These are phyloP conservation scores for Amia ocellicauda DNA, from an alignment of 2,113 vertebrate genomes.

Conservation along the genomic window DNA sequence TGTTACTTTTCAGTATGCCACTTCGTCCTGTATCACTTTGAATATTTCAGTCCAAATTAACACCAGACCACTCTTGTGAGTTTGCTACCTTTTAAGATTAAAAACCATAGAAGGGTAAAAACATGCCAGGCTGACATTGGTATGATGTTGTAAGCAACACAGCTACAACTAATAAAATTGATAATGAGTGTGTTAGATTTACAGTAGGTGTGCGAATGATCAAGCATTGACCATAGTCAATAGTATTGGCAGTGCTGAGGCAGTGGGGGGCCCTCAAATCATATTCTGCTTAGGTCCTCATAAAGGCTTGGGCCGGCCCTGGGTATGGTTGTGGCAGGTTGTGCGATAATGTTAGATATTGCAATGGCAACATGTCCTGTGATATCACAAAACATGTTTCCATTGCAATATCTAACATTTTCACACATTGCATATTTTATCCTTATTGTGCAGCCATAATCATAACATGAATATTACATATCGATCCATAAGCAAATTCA, in stretches of 20 bases:
- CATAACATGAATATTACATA: too few relatives aligned
- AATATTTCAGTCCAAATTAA: neutral
- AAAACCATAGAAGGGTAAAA: constrained; percentile 1
- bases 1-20: neutral
- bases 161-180: neutral
- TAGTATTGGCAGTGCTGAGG: neutral
- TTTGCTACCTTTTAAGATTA: neutral
- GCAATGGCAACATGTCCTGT: too few relatives aligned
- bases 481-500: too few relatives aligned
- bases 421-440: too few relatives aligned
- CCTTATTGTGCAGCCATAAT: too few relatives aligned
- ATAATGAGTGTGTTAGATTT: neutral
- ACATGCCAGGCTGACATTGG: neutral
- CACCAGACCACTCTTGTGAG: neutral
- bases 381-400: too few relatives aligned
- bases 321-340: too few relatives aligned
- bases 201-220: neutral
- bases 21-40: neutral
- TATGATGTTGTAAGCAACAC: constrained; percentile 1
- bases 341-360: too few relatives aligned
- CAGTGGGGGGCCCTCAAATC: too few relatives aligned
- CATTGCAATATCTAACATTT: too few relatives aligned
- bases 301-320: neutral
- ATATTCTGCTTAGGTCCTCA: too few relatives aligned
- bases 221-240: neutral